phyloP scores from a whole-genome alignment of 2,797 vertebrate genomes.

The Mormyrops boulengeri region DNA sequence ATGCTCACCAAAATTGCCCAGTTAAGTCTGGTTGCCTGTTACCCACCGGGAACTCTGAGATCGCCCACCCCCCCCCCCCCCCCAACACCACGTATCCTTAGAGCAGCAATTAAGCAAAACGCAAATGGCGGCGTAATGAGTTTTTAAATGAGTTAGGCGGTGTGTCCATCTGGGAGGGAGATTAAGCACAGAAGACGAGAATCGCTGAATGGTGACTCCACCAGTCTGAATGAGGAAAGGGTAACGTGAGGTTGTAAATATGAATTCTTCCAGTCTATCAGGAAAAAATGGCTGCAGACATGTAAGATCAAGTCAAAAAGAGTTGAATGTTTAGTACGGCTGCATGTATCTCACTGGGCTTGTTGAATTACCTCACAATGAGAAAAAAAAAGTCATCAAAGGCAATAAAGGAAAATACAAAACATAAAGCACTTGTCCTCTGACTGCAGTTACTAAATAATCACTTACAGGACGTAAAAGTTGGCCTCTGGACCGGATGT shows the following conservation, averaged over 20 bases:
- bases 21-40: slow-evolving; percentile 48
- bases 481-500: background rate
- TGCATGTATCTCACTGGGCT: background rate
- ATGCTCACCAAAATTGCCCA: slow-evolving; percentile 49
- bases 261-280: background rate
- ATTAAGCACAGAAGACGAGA: background rate
- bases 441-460: background rate
- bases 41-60: slow-evolving; percentile 44
- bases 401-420: background rate
- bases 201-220: background rate
- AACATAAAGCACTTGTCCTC: background rate
- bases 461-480: background rate
- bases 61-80: background rate
- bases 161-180: background rate
- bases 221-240: background rate
- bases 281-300: background rate
- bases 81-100: background rate
- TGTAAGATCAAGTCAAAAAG: background rate
- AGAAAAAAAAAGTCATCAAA: background rate
- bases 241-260: background rate
- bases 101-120: background rate
- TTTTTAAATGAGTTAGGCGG: background rate
- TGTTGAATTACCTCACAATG: background rate
- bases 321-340: background rate
- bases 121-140: background rate